Evolutionary conservation across 2,797 vertebrate genomes (phyloP).

Genomic region (Hirundo rustica): DNA sequence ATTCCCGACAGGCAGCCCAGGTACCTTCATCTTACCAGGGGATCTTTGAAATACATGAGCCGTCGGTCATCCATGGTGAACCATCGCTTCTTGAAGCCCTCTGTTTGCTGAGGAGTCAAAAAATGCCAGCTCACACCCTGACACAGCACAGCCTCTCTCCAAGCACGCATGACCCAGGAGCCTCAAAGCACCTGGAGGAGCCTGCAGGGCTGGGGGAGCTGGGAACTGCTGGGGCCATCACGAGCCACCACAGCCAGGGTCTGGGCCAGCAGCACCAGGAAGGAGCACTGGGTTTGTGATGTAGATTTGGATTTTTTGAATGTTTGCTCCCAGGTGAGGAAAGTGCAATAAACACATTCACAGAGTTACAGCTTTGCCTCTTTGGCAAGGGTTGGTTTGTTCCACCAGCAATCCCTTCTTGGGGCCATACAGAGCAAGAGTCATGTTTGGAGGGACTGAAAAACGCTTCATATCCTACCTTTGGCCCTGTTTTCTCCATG

Average conservation of each 20-base stretch:
- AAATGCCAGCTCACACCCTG: background rate
- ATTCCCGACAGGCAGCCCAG: background rate
- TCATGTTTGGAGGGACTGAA: rapidly evolving
- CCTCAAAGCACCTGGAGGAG: background rate
- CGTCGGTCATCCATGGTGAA: conserved; percentile 97
- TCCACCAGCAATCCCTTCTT: background rate
- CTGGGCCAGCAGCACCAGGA: background rate
- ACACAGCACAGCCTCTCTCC: background rate
- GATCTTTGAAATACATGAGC: conserved; percentile 98
- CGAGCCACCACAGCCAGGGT: background rate
- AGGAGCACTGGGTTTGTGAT: background rate
- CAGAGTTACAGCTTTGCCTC: rapidly evolving
- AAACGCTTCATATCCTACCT: conserved; percentile 75
- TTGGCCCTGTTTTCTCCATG: conserved; percentile 98
- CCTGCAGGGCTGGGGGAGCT: rapidly evolving
- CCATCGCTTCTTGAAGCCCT: conserved; percentile 97
- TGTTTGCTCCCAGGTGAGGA: background rate
- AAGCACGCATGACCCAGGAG: rapidly evolving
- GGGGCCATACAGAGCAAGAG: background rate
- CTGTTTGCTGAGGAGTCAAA: conserved; percentile 84
- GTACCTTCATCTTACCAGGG: conserved; percentile 82
- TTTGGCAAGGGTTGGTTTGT: background rate
- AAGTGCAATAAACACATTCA: background rate
- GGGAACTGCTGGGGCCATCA: background rate
- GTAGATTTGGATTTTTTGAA: background rate